phyloP scores from a whole-genome alignment of 2,797 vertebrate genomes.

The Cirrhinus molitorella region DNA sequence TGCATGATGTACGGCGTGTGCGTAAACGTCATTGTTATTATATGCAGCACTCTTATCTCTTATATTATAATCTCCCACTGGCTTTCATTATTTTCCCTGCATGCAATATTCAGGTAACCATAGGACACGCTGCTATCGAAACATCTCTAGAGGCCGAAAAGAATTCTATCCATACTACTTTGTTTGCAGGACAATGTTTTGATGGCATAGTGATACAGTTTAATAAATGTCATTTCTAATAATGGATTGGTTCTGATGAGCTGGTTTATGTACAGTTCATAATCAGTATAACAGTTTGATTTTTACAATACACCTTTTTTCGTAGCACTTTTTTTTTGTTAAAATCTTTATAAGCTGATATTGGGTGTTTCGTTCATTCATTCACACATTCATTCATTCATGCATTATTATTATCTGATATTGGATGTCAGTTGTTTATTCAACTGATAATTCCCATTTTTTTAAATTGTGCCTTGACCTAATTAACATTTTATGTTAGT shows the following conservation, averaged over 20 bases:
- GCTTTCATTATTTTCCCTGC: constrained; percentile 31
- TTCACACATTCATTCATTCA: neutral
- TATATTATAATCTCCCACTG: neutral
- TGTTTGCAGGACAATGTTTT: constrained; percentile 21
- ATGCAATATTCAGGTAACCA: constrained; percentile 4
- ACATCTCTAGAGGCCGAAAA: neutral
- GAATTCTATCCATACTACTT: neutral
- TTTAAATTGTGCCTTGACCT: neutral
- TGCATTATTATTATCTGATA: no score
- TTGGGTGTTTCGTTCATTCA: no score
- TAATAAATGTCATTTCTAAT: neutral
- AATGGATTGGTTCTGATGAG: neutral
- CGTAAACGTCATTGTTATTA: constrained; percentile 19
- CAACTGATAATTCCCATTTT: no score
- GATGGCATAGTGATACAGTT: constrained; percentile 14
- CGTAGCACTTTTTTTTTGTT: no score
- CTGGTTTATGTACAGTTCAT: neutral
- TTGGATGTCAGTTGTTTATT: no score
- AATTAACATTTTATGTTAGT: neutral
- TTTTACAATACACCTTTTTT: neutral
- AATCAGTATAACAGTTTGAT: neutral
- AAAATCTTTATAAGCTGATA: no score
- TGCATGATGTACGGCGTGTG: neutral
- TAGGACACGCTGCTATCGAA: neutral
- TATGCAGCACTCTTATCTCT: constrained; percentile 12